Evolutionary conservation across 2,113 vertebrate genomes (phyloP), one percentile per base, ranked within the genome.

Genomic region (Passer montanus): DNA sequence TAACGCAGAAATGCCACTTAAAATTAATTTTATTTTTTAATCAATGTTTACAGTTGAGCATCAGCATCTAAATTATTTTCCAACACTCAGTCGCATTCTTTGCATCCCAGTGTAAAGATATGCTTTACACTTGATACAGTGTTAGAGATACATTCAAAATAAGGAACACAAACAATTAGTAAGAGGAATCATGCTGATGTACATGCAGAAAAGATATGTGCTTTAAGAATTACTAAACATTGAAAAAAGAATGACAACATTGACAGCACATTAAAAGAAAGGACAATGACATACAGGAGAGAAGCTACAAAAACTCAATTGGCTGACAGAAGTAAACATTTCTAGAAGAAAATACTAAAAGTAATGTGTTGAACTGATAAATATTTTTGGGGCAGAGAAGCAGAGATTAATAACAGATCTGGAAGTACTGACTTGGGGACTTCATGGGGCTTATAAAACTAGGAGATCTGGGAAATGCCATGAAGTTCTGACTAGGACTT

Each of bases 401-500:
- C 50, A 93, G 72, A 76, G 72, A 89, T 93, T 92, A 97, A 58
- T 95, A 97, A 95, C 87, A 98, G 94, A 97, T 97, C 96, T 98
- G 98, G 95, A 99, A 99, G 89, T 98, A 98, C 89, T 98, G 97
- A 98, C 98, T 98, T 78, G 98, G 98, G 89, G 98, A 98, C 96
- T 98, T 98, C 92, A 98, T 93, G 63, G 98, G 97, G 95, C 98
- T 97, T 95, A 97, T 97, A 96, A 98, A 98, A 96, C 97, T 98
- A 94, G 98, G 97, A 77, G 98, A 98, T 89, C 98, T 97, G 77
- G 98, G 94, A 84, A 98, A 89, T 74, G 95, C 79, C 49, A 97
- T 96, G 95, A 97, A 96, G n/a, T 90, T 97, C 94, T 97, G 97
- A 94, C 97, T 98, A 90, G 96, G 95, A 63, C 97, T 98, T 94